Percentiles rank a stretch among this genome's conserved stretches.
These are phyloP conservation scores for Drosophila bocki DNA, from an alignment of 1,140 invertebrate genomes.

Conservation along the genomic window DNA sequence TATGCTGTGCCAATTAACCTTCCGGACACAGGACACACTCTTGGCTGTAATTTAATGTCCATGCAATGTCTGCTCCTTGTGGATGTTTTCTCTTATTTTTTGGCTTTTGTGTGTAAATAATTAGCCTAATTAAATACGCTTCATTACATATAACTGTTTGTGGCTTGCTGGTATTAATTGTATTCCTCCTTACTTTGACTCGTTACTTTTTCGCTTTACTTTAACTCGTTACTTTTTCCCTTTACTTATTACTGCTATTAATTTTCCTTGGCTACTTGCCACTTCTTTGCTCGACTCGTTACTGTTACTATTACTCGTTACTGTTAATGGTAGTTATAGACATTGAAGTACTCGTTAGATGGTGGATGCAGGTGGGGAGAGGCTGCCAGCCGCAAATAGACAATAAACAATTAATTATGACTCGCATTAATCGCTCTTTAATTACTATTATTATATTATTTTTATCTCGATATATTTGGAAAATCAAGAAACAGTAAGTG, in stretches of 20 bases:
- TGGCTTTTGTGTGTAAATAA: constrained; percentile 44
- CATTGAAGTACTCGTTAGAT: constrained; percentile 46
- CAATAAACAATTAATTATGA: constrained; percentile 74
- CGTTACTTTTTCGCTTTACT: constrained; percentile 1
- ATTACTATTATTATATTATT: constrained; percentile 31
- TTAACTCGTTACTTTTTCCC: neutral
- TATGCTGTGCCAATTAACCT: neutral
- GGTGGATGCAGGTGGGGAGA: constrained; percentile 24
- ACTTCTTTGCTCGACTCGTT: neutral
- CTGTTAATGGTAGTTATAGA: constrained; percentile 41
- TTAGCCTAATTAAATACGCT: constrained; percentile 51
- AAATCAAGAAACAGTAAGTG: constrained; percentile 79
- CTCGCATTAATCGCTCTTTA: constrained; percentile 59
- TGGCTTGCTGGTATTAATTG: neutral
- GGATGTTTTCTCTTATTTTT: constrained; percentile 17
- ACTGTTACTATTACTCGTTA: neutral
- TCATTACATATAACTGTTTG: constrained; percentile 16
- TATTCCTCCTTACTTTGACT: constrained; percentile 10
- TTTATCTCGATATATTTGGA: constrained; percentile 38
- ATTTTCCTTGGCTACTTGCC: constrained; percentile 5
- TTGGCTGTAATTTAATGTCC: constrained; percentile 6
- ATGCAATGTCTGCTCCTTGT: constrained; percentile 9
- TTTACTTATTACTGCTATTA: neutral
- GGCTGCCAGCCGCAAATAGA: constrained; percentile 64
- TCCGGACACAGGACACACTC: constrained; percentile 22